Base-by-base conservation (phyloP, 2,888 invertebrate species). In the Cloeon dipterum region DNA sequence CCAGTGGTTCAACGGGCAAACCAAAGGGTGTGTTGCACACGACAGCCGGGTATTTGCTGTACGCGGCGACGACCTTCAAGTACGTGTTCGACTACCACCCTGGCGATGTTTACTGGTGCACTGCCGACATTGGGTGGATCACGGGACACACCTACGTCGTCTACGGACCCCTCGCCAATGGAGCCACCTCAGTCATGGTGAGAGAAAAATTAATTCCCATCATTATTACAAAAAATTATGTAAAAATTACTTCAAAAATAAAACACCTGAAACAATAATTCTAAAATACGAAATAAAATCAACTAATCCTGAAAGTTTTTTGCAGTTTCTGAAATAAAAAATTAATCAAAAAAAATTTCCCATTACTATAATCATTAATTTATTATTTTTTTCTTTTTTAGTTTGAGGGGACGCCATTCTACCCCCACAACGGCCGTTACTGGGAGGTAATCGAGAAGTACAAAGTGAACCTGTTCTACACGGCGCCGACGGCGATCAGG, bases 21-120 rank as follows among this genome's bases (percentile, higher is more conserved):
- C 96, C 98, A 0, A 98, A 98, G 55, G 98, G 96, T 14, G 93
- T 98, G 4, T 58, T 94, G 20, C 98, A 98, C 57, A 88, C 93
- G 0, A 79, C 82, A 0, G 94, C 74, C 1, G 98, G 98, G 0
- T 98, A 94, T 61, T 66, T 98, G 62, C 52, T 93, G 39, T 96
- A 96, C 54, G 79, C 83, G 1, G 78, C 88, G 0, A 77, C 86
- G 2, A 89, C 93, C 0, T 91, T 91, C 58, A 91, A 91, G 57
- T 91, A 88, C 55, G 85, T 86, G 14, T 98, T 98, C 54, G 93
- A 96, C 54, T 78, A 83, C 53, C 74, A 75, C 47, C 74, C 75
- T 1, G 69, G 69, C 34, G 85, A 86, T 54, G 64, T 79, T 35
- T 85, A 74, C 54, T 93, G 86, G 82, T 91, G 93, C 54, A 93